These are phyloP conservation scores for Acleris holmiana DNA, from an alignment of 2,888 invertebrate species.

Conservation along the genomic window DNA sequence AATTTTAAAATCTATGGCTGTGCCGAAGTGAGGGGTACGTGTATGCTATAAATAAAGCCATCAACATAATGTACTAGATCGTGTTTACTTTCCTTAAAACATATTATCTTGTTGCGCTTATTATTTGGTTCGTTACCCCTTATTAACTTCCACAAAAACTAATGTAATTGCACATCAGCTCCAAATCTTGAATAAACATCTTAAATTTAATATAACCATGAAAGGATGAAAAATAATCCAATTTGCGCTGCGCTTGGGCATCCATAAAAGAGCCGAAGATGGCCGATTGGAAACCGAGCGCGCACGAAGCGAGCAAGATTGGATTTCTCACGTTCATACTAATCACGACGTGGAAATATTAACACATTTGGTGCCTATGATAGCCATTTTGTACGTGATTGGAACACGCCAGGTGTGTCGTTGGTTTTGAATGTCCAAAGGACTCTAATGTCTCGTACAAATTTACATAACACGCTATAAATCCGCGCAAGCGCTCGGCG, in stretches of 20 bases:
- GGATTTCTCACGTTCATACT: conserved; percentile 70
- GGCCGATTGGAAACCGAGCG: conserved; percentile 57
- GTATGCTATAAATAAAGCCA: conserved; percentile 47
- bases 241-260: conserved; percentile 47
- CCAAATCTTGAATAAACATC: conserved; percentile 39
- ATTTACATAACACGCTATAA: conserved; percentile 82
- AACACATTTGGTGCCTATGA: no score
- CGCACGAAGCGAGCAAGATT: conserved; percentile 61
- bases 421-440: conserved; percentile 45
- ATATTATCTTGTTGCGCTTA: conserved; percentile 54
- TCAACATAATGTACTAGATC: conserved; percentile 59
- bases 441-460: conserved; percentile 80
- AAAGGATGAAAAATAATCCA: conserved; percentile 36
- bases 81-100: conserved; percentile 68
- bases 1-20: no score
- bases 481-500: conserved; percentile 69
- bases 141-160: conserved; percentile 57
- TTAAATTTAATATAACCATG: conserved; percentile 43
- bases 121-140: conserved; percentile 76
- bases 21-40: no score
- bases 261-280: conserved; percentile 67
- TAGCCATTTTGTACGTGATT: no score
- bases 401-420: no score
- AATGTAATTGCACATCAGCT: conserved; percentile 42
- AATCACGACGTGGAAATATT: conserved; percentile 81